These are phyloP conservation scores for Malurus melanocephalus DNA, from an alignment of 2,113 vertebrate species.

Conservation along the genomic window DNA sequence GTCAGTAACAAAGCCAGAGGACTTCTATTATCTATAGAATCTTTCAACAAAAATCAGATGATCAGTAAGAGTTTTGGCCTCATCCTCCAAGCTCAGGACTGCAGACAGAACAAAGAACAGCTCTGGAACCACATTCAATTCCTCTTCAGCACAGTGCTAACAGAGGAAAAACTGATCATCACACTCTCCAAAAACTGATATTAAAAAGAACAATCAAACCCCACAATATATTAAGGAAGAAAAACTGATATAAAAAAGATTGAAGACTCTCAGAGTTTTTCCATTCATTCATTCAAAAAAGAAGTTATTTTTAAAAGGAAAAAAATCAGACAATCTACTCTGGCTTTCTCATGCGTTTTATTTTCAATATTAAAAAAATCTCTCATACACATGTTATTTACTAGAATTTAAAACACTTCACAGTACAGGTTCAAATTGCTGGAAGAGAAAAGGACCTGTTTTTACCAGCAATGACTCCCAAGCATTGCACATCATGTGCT, in stretches of 20 bases:
- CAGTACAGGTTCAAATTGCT: neutral
- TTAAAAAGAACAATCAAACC: fast-evolving
- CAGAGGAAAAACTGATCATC: neutral
- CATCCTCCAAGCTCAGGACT: neutral
- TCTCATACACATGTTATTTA: neutral
- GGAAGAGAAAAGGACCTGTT: neutral
- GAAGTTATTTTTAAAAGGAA: neutral
- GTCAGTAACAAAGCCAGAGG: neutral
- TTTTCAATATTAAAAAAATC: neutral
- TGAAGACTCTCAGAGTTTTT: neutral
- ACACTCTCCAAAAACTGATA: neutral
- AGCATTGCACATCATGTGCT: fast-evolving
- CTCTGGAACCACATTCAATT: neutral
- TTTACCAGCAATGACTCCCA: neutral
- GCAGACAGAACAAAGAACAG: constrained; percentile 40
- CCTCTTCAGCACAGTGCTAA: neutral
- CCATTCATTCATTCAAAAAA: neutral
- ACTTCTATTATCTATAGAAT: neutral
- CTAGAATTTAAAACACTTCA: neutral
- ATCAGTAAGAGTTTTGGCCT: constrained; percentile 28
- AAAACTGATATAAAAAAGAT: neutral
- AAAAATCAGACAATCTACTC: neutral
- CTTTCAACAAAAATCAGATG: constrained; percentile 35
- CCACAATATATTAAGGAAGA: neutral
- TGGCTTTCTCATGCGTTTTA: neutral